Percentiles rank a stretch among this genome's conserved stretches.
Evolutionary conservation across 2,888 invertebrate species (phyloP).

Genomic region (Campoletis raptor): DNA sequence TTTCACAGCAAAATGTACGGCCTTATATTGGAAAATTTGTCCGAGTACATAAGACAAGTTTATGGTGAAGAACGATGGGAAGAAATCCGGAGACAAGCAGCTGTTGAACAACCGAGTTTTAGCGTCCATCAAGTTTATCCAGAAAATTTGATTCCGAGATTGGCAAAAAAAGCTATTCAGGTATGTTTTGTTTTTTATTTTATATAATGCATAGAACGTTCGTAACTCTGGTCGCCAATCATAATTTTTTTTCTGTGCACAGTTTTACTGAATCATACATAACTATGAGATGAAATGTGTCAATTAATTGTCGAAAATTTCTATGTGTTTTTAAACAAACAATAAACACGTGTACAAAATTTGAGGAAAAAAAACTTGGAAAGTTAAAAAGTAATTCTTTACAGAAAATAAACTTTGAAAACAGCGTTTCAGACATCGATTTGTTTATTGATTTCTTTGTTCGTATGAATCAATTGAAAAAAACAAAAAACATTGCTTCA

Average conservation of each 20-base stretch:
- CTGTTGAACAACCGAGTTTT: conserved; percentile 95
- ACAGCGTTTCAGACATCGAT: no score
- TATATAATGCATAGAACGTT: no score
- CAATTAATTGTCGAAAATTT: no score
- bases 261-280: no score
- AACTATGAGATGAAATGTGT: no score
- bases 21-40: conserved; percentile 96
- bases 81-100: conserved; percentile 93
- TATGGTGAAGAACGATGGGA: conserved; percentile 98
- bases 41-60: conserved; percentile 95
- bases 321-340: no score
- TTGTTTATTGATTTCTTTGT: background rate
- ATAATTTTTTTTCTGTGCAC: no score
- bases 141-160: conserved; percentile 93
- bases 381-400: no score
- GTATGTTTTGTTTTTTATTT: conserved; percentile 83
- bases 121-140: conserved; percentile 97
- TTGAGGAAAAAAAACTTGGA: no score
- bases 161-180: conserved; percentile 95
- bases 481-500: background rate
- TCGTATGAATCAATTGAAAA: background rate
- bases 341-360: no score
- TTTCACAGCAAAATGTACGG: conserved; percentile 93
- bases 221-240: no score
- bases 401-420: no score